Percentiles rank a stretch among this genome's conserved stretches.
These are phyloP conservation scores for Drosophila lacteicornis DNA, from an alignment of 1,140 invertebrate species.

Conservation along the genomic window DNA sequence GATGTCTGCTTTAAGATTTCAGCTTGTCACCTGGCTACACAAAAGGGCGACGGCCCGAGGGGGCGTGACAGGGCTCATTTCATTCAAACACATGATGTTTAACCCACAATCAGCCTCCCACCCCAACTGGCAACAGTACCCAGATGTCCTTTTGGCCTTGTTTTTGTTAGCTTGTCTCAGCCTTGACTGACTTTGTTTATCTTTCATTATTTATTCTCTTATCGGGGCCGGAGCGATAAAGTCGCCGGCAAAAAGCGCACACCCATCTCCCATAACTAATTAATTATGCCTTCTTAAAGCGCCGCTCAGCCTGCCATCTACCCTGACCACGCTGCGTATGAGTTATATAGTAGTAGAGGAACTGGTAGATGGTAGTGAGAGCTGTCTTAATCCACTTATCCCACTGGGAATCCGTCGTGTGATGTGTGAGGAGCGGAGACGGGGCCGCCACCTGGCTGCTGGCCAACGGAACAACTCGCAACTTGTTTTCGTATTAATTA, in stretches of 20 bases:
- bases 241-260: conserved; percentile 48
- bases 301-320: conserved; percentile 6
- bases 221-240: conserved; percentile 60
- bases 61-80: conserved; percentile 54
- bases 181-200: conserved; percentile 73
- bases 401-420: conserved; percentile 21
- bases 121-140: not conserved
- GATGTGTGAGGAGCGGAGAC: not conserved
- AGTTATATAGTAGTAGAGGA: conserved; percentile 20
- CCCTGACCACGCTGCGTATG: conserved; percentile 45
- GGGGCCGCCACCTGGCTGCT: conserved; percentile 50
- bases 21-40: conserved; percentile 63
- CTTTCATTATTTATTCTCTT: conserved; percentile 81
- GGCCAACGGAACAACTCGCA: conserved; percentile 42
- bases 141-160: conserved; percentile 47
- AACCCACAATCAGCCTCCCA: conserved; percentile 1
- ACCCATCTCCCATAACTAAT: conserved; percentile 52
- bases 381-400: conserved; percentile 41
- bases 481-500: conserved; percentile 72
- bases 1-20: conserved; percentile 58
- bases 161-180: conserved; percentile 54
- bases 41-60: conserved; percentile 11
- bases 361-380: conserved; percentile 4
- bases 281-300: conserved; percentile 65
- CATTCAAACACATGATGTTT: conserved; percentile 72